A percentile compares a stretch with the other conserved stretches of the same genome.
phyloP scores from a whole-genome alignment of 2,888 invertebrate genomes.

The Heteromyza rotundicornis region DNA sequence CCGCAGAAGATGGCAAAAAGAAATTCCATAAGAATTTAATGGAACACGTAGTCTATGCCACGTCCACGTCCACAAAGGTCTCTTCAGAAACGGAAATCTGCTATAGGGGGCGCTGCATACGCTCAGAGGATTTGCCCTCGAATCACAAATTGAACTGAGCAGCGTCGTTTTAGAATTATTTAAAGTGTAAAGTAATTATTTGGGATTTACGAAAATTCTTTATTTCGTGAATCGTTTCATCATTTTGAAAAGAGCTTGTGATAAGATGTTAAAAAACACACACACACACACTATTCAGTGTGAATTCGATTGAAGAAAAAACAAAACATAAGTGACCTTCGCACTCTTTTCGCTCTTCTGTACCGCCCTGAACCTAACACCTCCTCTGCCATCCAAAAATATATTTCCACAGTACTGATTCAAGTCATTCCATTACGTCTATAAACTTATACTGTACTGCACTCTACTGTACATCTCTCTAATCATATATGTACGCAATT shows the following conservation, averaged over 20 bases:
- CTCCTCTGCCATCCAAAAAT: neutral
- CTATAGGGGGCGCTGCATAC: slow-evolving; percentile 83
- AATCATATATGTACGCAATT: too few species aligned
- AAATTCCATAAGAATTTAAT: slow-evolving; percentile 59
- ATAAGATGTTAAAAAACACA: neutral
- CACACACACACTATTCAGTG: too few species aligned
- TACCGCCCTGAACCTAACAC: too few species aligned
- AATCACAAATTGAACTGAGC: slow-evolving; percentile 59
- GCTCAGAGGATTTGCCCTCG: slow-evolving; percentile 64
- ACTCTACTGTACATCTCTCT: too few species aligned
- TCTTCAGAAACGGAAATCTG: slow-evolving; percentile 90
- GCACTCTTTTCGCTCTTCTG: too few species aligned
- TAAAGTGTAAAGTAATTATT: too few species aligned
- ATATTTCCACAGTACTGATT: neutral
- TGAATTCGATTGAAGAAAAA: neutral
- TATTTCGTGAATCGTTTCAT: neutral
- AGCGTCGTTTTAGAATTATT: too few species aligned
- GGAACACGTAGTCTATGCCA: slow-evolving; percentile 64
- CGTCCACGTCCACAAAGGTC: slow-evolving; percentile 78
- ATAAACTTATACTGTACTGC: too few species aligned
- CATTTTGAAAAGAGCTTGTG: slow-evolving; percentile 4
- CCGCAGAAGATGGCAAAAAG: slow-evolving; percentile 37
- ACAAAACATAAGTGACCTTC: too few species aligned
- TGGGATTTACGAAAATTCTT: too few species aligned
- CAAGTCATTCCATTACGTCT: neutral